Evolutionary conservation across 2,888 invertebrate species (phyloP), one percentile per base, ranked within the genome.

Genomic region (Mactromeris polynyma): DNA sequence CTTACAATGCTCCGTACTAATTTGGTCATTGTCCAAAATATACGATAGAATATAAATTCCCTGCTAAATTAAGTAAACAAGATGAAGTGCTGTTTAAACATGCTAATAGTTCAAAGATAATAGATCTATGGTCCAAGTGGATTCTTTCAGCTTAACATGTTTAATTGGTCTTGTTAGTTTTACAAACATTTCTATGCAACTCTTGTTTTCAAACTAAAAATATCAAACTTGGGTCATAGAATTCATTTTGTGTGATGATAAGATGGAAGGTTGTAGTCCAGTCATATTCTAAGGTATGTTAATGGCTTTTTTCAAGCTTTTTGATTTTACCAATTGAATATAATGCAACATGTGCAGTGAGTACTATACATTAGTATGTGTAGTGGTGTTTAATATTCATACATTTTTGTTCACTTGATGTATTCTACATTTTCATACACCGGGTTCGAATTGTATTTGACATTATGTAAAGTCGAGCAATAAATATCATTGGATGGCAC

Each of bases 21-120:
- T 2, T 87, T 82, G 81, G 81, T 77, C 33, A 87, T 83, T 78
- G 86, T 87, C 81, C 86, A 73, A 46, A 36, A n/a, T 73, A 40
- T 80, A 36, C 33, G 26, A 31, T 73, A 73, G 73, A 26, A 42
- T 82, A 40, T 77, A 87, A 82, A 82, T 87, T 83, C 86, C 73
- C 73, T 36, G 77, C 38, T 33, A 58, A 81, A 81, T 87, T 77
- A 78, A 77, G 86, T 78, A 87, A 87, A 87, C 64, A 87, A 81
- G 42, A 51, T 87, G 69, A 31, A 78, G 78, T 40, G 78, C 40
- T 82, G 58, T 87, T 54, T 87, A 82, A 86, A 87, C 58, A 87
- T 78, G 54, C 31, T 46, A 33, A 77, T 38, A 31, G 31, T 78
- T 14, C 73, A 54, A n/a, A 83, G 86, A 81, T 87, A 84, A 77